Conservation (phyloP, 2,113 vertebrate genomes). For the Corythoichthys haematopterus region DNA sequence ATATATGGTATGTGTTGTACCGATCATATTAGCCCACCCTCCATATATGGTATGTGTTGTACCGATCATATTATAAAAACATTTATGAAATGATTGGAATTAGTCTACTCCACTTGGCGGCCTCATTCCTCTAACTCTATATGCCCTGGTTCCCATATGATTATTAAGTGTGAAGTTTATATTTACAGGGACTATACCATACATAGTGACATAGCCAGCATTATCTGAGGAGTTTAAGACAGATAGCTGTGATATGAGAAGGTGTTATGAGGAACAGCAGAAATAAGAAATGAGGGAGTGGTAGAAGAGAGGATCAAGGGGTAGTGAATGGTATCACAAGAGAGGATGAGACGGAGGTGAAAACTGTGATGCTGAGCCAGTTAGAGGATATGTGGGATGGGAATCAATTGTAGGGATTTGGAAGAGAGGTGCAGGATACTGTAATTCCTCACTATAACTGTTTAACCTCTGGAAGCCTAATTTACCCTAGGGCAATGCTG, state of each 20-base stretch:
- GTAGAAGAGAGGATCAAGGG: conserved; percentile 34
- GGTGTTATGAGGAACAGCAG: conserved; percentile 25
- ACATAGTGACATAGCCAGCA: conserved; percentile 64
- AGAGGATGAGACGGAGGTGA: conserved; percentile 25
- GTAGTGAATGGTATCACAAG: conserved; percentile 37
- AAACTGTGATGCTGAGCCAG: conserved; percentile 16
- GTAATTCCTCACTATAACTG: conserved; percentile 79
- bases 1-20: neutral
- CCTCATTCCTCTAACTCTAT: conserved; percentile 30
- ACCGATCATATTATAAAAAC: neutral
- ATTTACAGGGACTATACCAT: conserved; percentile 72
- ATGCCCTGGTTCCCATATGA: conserved; percentile 67
- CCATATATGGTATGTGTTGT: neutral
- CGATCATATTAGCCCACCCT: neutral
- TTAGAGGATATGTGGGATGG: conserved; percentile 8
- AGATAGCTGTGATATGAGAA: conserved; percentile 9
- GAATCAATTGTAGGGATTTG: conserved; percentile 5
- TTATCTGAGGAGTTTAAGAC: conserved; percentile 34
- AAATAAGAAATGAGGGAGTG: conserved; percentile 22
- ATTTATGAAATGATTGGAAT: conserved; percentile 51
- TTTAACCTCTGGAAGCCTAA: conserved; percentile 76
- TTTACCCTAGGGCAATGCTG: conserved; percentile 33
- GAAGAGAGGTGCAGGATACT: conserved; percentile 58
- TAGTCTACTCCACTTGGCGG: conserved; percentile 9
- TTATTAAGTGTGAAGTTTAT: conserved; percentile 63